Conservation (phyloP, 2,113 vertebrate species). For the Corynorhinus townsendii region DNA sequence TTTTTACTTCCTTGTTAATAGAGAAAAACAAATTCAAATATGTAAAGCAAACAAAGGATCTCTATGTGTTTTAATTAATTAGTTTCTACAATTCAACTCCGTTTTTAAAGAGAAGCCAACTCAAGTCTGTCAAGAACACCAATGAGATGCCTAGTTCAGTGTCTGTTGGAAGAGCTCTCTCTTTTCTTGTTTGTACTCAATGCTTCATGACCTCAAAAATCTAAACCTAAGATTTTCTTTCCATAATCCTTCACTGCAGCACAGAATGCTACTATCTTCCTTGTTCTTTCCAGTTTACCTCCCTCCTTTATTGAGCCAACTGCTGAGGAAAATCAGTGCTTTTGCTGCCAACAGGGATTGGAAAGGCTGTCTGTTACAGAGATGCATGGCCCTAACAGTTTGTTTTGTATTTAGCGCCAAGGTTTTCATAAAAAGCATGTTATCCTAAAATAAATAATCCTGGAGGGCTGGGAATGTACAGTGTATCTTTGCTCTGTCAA, state of each 20-base stretch:
- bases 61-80: constrained; percentile 61
- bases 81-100: constrained; percentile 58
- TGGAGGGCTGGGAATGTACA: neutral
- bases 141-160: neutral
- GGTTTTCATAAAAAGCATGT: neutral
- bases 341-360: neutral
- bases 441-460: constrained; percentile 41
- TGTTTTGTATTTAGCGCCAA: constrained; percentile 47
- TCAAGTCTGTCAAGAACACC: constrained; percentile 23
- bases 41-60: constrained; percentile 41
- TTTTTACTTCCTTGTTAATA: constrained; percentile 65
- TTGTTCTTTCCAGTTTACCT: constrained; percentile 39
- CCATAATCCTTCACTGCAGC: constrained; percentile 35
- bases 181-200: constrained; percentile 44
- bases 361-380: neutral
- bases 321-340: constrained; percentile 33
- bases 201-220: neutral
- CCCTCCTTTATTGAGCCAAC: constrained; percentile 29
- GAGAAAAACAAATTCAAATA: constrained; percentile 64
- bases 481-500: neutral
- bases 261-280: constrained; percentile 30
- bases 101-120: constrained; percentile 38
- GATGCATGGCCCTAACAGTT: constrained; percentile 22
- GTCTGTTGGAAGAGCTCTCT: neutral
- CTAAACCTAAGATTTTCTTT: constrained; percentile 21